These are phyloP conservation scores for Aldabrachelys gigantea DNA, from an alignment of 2,113 vertebrate genomes.

Conservation along the genomic window DNA sequence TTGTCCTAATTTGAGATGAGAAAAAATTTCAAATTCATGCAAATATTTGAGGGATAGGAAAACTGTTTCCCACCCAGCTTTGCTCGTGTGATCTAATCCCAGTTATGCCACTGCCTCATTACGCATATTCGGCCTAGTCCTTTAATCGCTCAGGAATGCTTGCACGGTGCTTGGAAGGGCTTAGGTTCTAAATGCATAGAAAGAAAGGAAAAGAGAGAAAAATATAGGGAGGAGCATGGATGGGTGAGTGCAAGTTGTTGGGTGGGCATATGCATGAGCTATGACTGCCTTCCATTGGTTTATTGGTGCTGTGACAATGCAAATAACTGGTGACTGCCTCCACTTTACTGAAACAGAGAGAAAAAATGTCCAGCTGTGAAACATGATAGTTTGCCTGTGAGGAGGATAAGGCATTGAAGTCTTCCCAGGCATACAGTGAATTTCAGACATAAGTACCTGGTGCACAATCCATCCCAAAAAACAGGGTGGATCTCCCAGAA, in stretches of 20 bases:
- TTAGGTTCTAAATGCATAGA: background rate
- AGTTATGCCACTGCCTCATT: background rate
- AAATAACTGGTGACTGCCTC: background rate
- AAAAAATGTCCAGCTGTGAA: background rate
- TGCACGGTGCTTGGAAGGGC: background rate
- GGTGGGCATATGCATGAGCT: background rate
- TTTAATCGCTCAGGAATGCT: background rate
- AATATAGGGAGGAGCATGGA: background rate
- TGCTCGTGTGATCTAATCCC: background rate
- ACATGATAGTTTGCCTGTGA: background rate
- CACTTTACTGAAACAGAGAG: background rate
- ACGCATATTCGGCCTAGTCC: background rate
- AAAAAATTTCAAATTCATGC: background rate
- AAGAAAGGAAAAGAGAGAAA: background rate
- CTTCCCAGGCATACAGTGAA: background rate
- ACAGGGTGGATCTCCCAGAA: background rate
- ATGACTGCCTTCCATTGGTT: accelerated
- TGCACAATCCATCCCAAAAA: accelerated
- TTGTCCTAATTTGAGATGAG: background rate
- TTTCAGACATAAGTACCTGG: background rate
- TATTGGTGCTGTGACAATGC: background rate
- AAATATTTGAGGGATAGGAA: background rate
- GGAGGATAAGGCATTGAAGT: background rate
- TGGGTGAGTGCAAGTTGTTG: background rate
- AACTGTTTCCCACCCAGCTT: background rate